Base-by-base conservation (phyloP, 1,140 invertebrate genomes). In the Tribolium castaneum region DNA sequence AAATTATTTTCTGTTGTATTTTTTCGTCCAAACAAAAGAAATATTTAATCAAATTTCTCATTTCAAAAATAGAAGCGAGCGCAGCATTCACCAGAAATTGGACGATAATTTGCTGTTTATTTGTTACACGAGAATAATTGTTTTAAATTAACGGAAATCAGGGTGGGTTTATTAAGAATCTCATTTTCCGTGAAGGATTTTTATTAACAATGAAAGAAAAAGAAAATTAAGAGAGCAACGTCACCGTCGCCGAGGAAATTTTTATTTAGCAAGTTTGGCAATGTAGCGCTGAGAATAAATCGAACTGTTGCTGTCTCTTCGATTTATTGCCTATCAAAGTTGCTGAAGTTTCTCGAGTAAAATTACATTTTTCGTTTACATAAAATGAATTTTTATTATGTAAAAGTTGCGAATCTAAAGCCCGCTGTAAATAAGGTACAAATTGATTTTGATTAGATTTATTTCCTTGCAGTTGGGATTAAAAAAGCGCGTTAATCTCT, bases 351-450 rank as follows among this genome's bases (percentile, higher is more conserved):
- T 34, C 59, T 35, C 6, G 14, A 66, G 5, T 13, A 30, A 66
- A 66, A 66, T 66, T 39, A 66, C 59, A 66, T 66, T 66, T 66
- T 66, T 66, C 59, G 22, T 66, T 66, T 35, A 66, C 59, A 66
- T 66, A 66, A 66, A 66, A 66, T 66, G 12, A 66, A 39, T 34
- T 66, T 66, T 66, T 66, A 66, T 66, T 66, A 34, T 59, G 54
- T 59, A 25, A 59, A 35, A 66, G 16, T 62, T 62, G 9, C 19
- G 13, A 19, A 54, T 2, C 14, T 59, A 30, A 59, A 30, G 9
- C 54, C 54, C 10, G 54, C 7, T 30, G 6, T 30, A 59, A 59
- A 12, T 59, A 59, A 45, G 9, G 39, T 10, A 45, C 39, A 45
- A 59, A 59, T 59, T 59, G 30, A 66, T n/a, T 66, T 35, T 30